Evolutionary conservation across 2,113 vertebrate species (phyloP).

Genomic region (Lucifuga dentata): DNA sequence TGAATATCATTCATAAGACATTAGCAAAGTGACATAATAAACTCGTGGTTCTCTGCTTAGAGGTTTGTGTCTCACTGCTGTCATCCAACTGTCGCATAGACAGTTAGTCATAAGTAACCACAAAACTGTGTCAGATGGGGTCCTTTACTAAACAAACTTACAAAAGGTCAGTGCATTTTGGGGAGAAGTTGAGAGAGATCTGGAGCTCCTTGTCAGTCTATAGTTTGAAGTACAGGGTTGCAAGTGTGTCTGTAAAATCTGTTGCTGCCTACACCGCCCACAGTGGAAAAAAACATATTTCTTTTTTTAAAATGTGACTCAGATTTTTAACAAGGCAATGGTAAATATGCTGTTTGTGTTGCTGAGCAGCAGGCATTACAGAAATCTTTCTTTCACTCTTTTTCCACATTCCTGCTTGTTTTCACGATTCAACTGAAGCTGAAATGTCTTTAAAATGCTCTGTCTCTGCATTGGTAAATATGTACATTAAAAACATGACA

Average conservation of each 20-base stretch:
- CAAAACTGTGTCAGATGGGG: background rate
- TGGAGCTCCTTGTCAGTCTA: conserved; percentile 20
- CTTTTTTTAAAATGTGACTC: conserved; percentile 57
- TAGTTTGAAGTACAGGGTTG: conserved; percentile 31
- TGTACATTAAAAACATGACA: background rate
- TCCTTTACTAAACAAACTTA: too few relatives aligned
- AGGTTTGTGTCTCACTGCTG: conserved; percentile 5
- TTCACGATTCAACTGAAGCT: background rate
- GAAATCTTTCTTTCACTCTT: background rate
- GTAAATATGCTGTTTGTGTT: conserved; percentile 21
- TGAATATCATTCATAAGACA: background rate
- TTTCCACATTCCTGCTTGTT: background rate
- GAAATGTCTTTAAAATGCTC: background rate
- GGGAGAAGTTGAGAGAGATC: too few relatives aligned
- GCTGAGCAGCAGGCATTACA: conserved; percentile 5
- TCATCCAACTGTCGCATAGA: background rate
- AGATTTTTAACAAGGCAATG: conserved; percentile 21
- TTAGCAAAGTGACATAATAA: background rate
- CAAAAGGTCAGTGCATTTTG: too few relatives aligned
- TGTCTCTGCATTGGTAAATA: background rate
- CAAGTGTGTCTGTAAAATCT: conserved; percentile 38
- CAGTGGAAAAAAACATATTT: conserved; percentile 44
- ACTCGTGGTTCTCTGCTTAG: background rate
- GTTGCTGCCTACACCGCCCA: conserved; percentile 43
- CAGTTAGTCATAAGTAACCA: too few relatives aligned